Evolutionary conservation across 2,113 vertebrate genomes (phyloP), one percentile per base, ranked within the genome.

Genomic region (Amia ocellicauda): DNA sequence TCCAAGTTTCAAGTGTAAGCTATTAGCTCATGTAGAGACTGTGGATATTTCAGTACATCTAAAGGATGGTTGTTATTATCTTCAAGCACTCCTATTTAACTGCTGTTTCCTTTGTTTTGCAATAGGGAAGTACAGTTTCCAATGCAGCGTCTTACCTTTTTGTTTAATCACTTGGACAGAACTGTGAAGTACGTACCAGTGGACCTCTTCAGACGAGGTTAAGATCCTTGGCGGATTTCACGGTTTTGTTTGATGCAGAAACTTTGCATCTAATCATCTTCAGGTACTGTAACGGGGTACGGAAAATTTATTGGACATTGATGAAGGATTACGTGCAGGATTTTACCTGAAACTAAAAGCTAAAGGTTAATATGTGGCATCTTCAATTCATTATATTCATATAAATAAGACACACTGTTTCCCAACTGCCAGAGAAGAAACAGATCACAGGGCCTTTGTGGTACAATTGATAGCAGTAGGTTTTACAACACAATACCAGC

Each of bases 1-100:
- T 20, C 19, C 8, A 36, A 22, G 41, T 49, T 57, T 63, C 49
- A 41, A 64, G 63, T 64, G 61, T 31, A 43, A 27, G 7, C 53
- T 54, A 64, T 57, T 57, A 64, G 63, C 52, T 64, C 63, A 56
- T 57, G 24, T n/a, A 20, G 5, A 8, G 24, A 29, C 9, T 26
- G 51, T 52, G 41, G 17, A 40, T 53, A 28, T 45, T 64, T 13
- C 17, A 45, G 52, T 22, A 43, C 28, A 43, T 64, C 62, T 49
- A 26, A 64, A 64, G 63, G 19, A 31, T 42, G 23, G 43, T 40
- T 26, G 42, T 54, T 54, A 42, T 64, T 47, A 57, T 22, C 26
- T 54, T 56, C n/a, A 14, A 56, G 53, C 63, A 57, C 53, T 31
- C 26, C 42, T 26, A 23, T 57, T 42, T 64, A 19, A 24, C 40